A percentile compares a stretch with the other conserved stretches of the same genome.
Conservation (phyloP, 2,113 vertebrate genomes). For the Misgurnus mizolepis region DNA sequence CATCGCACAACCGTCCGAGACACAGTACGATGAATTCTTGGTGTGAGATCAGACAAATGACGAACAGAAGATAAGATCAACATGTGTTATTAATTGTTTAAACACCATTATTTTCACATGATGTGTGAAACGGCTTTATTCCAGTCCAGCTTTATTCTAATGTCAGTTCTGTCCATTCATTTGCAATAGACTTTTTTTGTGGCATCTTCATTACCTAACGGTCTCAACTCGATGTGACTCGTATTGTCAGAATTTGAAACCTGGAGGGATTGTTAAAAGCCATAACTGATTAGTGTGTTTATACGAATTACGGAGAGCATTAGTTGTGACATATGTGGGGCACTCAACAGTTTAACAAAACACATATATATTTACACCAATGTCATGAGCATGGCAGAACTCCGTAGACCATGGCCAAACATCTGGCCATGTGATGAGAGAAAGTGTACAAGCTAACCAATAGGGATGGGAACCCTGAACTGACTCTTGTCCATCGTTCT, state of each 20-base stretch:
- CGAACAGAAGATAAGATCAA: not conserved
- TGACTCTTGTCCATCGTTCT: not conserved
- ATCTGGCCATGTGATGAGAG: conserved; percentile 20
- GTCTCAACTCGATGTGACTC: conserved; percentile 22
- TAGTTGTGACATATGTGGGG: conserved; percentile 32
- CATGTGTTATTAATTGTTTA: not conserved
- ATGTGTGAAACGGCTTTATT: not conserved
- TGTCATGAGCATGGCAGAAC: conserved; percentile 11
- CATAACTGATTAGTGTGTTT: conserved; percentile 34
- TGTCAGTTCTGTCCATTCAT: not conserved
- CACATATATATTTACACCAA: conserved; percentile 42
- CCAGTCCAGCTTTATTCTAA: not conserved
- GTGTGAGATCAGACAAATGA: not conserved
- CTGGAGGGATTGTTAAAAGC: conserved; percentile 40
- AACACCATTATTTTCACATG: not conserved
- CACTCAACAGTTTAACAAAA: conserved; percentile 33
- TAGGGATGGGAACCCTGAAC: too few species aligned
- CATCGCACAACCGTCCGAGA: too few species aligned
- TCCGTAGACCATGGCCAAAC: not conserved
- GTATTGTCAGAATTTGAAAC: conserved; percentile 36
- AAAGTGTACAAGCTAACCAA: not conserved
- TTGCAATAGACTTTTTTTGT: not conserved
- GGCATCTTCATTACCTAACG: conserved; percentile 1
- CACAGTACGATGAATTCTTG: too few species aligned
- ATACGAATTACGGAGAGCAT: conserved; percentile 16